A percentile compares a stretch with the other conserved stretches of the same genome.
Evolutionary conservation across 2,888 invertebrate genomes (phyloP).

Genomic region (Lissocephala sabroskyi): DNA sequence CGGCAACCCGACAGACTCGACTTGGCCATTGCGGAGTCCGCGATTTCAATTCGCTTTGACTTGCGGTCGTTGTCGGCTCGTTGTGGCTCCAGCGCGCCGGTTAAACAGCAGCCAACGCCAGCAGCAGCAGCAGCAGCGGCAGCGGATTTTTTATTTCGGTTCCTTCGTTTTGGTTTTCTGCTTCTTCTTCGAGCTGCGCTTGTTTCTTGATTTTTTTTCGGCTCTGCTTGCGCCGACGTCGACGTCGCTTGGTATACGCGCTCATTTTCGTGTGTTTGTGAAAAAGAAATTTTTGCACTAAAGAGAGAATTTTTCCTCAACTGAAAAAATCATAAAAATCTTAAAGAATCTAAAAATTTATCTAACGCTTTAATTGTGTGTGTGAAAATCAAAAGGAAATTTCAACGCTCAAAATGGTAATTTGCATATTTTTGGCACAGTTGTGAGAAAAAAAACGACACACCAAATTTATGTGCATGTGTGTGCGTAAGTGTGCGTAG

Average conservation of each 20-base stretch:
- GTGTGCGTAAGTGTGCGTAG: slow-evolving; percentile 42
- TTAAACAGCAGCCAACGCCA: no score
- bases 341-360: slow-evolving; percentile 29
- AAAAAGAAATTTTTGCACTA: slow-evolving; percentile 58
- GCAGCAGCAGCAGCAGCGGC: slow-evolving; percentile 24
- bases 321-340: slow-evolving; percentile 51
- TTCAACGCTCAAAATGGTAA: slow-evolving; percentile 52
- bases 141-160: slow-evolving; percentile 1
- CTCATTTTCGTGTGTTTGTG: slow-evolving; percentile 28
- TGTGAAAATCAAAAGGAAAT: slow-evolving; percentile 23
- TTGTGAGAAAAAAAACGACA: slow-evolving; percentile 37
- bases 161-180: slow-evolving; percentile 11
- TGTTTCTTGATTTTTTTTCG: slow-evolving; percentile 27
- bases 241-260: slow-evolving; percentile 8
- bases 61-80: slow-evolving; percentile 61
- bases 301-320: slow-evolving; percentile 34
- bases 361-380: slow-evolving; percentile 24
- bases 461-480: slow-evolving; percentile 14
- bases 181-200: slow-evolving; percentile 16
- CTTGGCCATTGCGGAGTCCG: no score
- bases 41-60: slow-evolving; percentile 65
- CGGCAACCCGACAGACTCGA: no score
- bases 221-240: slow-evolving; percentile 2
- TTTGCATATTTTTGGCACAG: slow-evolving; percentile 54
- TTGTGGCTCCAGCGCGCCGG: slow-evolving; percentile 30